Evolutionary conservation across 1,140 invertebrate genomes (phyloP).

Genomic region (Frieseomelitta varia): DNA sequence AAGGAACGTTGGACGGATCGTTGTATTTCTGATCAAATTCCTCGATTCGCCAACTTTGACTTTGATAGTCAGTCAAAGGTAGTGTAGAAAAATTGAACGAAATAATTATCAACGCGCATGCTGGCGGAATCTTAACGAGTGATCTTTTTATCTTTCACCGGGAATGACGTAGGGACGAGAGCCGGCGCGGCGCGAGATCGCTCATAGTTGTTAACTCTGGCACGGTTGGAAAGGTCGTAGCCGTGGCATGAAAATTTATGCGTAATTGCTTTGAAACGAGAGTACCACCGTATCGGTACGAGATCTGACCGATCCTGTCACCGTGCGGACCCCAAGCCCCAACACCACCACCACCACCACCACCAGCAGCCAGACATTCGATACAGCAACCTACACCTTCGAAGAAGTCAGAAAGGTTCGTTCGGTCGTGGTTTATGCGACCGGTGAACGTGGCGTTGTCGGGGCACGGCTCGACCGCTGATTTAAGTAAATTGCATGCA

Average conservation of each 20-base stretch:
- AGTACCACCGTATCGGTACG: constrained; percentile 57
- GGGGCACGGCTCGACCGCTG: constrained; percentile 50
- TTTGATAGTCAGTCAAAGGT: too few species aligned
- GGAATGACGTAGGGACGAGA: not conserved
- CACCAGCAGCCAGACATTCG: constrained; percentile 33
- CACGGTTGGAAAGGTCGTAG: constrained; percentile 38
- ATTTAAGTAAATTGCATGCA: constrained; percentile 73
- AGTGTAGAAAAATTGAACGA: not conserved
- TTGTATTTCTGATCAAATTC: too few species aligned
- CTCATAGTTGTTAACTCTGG: constrained; percentile 40
- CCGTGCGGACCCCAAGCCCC: constrained; percentile 26
- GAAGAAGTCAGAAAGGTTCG: constrained; percentile 48
- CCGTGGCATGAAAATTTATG: constrained; percentile 45
- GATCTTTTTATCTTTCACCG: constrained; percentile 14
- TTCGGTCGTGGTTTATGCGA: constrained; percentile 61
- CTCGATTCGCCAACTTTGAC: too few species aligned
- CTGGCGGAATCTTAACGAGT: not conserved
- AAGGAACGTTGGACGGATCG: too few species aligned
- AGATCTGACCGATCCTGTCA: constrained; percentile 60
- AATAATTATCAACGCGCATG: constrained; percentile 13
- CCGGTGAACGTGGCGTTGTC: constrained; percentile 53
- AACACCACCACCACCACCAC: not conserved
- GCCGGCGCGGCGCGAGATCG: not conserved
- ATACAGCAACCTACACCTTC: constrained; percentile 58
- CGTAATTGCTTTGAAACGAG: constrained; percentile 59